These are phyloP conservation scores for Holacanthella duospinosa DNA, from an alignment of 2,888 invertebrate species.

Conservation along the genomic window DNA sequence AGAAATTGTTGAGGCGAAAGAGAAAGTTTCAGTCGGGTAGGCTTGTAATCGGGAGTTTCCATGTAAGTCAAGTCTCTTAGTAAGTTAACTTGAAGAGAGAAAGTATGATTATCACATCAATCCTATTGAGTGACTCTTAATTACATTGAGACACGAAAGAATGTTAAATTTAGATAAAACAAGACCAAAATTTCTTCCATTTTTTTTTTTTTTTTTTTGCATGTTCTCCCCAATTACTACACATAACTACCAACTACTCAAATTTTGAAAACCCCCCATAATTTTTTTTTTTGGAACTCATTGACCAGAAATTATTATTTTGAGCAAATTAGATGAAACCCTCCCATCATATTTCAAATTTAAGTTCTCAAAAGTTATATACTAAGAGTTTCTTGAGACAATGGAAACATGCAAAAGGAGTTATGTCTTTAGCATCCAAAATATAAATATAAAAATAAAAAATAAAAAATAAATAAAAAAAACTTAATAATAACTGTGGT, in stretches of 20 bases:
- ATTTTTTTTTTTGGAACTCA: not conserved
- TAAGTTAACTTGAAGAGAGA: not conserved
- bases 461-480: not conserved
- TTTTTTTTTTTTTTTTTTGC: not conserved
- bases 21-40: not conserved
- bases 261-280: too few relatives aligned
- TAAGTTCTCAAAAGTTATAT: not conserved
- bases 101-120: constrained; percentile 3
- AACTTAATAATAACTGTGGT: not conserved
- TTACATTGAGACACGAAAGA: not conserved
- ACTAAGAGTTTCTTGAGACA: not conserved
- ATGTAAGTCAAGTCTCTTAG: too few relatives aligned
- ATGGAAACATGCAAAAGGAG: not conserved
- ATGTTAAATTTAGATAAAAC: too few relatives aligned
- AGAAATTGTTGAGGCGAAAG: not conserved
- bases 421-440: too few relatives aligned
- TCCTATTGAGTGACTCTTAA: not conserved
- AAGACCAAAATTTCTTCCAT: not conserved
- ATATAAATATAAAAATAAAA: too few relatives aligned
- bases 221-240: not conserved
- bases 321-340: too few relatives aligned
- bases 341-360: not conserved
- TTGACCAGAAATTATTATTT: too few relatives aligned
- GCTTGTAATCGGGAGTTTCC: too few relatives aligned
- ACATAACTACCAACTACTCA: too few relatives aligned